Evolutionary conservation across 1,140 invertebrate species (phyloP), one percentile per base, ranked within the genome.

Genomic region (Chrysomallon squamiferum): DNA sequence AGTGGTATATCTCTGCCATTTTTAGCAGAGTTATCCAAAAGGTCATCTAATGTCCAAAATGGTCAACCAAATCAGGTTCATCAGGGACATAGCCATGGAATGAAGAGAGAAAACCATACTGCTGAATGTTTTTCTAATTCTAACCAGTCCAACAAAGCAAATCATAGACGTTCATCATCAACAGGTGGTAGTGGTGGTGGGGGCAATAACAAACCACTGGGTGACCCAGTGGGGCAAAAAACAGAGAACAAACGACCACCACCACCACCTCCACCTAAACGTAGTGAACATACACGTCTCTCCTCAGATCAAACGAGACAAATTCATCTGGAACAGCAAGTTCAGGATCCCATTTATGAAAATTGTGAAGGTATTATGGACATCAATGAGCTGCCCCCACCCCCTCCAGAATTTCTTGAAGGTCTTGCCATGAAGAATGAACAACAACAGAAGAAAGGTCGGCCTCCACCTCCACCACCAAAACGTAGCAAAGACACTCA

Each of bases 191-290:
- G 52, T 32, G 62, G 32, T 50, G 49, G 57, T 41, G 62, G 66
- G 47, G 33, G 47, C 25, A 60, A 29, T 50, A 47, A 57, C 49
- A 68, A 73, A 35, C 56, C 25, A 29, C 65, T 35, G 41, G 47
- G n/a, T 38, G 32, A 45, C 56, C 25, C 33, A 63, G 57, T 58
- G 47, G n/a, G 38, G 33, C 56, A 65, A 59, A 27, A 47, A 30
- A 15, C 41, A 63, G 63, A 59, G 33, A 57, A 57, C 49, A 72
- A 71, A 49, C 73, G 72, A 69, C 60, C 61, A 27, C 56, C 68
- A 5, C 80, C 80, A 22, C 80, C 80, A n/a, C 80, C 78, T 18
- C 78, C 78, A 22, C 80, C 80, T n/a, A 78, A 73, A 71, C 69
- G 80, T 22, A 82, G 76, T 69, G 76, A 80, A 66, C 76, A 50